phyloP scores from a whole-genome alignment of 2,888 invertebrate species.

The Eucriotettix oculatus region DNA sequence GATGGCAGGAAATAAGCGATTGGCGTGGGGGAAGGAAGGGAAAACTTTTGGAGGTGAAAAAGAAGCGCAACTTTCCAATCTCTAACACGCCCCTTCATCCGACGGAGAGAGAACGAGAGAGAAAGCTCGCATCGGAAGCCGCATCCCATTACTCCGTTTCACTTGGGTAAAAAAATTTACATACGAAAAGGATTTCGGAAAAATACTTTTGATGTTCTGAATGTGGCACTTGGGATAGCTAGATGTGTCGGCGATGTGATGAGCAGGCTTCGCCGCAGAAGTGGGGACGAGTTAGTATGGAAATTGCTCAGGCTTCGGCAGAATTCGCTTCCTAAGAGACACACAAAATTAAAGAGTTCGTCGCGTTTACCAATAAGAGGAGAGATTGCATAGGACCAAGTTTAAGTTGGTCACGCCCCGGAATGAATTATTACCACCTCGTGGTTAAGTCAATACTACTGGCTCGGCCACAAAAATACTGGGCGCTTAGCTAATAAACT shows the following conservation, averaged over 20 bases:
- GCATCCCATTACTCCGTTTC: slow-evolving; percentile 10
- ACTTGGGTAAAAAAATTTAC: slow-evolving; percentile 9
- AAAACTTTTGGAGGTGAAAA: background rate
- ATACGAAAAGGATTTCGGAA: slow-evolving; percentile 12
- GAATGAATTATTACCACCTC: no score
- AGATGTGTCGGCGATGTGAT: slow-evolving; percentile 2
- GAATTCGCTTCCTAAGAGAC: no score
- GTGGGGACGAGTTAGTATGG: no score
- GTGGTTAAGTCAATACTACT: no score
- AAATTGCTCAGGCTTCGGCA: no score
- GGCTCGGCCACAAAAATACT: no score
- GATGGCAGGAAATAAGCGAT: background rate
- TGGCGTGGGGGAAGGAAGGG: slow-evolving; percentile 1
- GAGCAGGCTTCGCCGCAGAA: background rate
- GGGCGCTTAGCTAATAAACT: no score
- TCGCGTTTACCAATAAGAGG: background rate
- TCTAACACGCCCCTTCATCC: background rate
- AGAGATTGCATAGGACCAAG: background rate
- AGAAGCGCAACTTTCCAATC: slow-evolving; percentile 1
- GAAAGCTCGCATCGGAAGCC: slow-evolving; percentile 1
- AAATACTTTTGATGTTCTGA: slow-evolving; percentile 12
- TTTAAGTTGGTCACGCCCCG: no score
- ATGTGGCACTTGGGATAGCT: slow-evolving; percentile 9
- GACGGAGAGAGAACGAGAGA: background rate
- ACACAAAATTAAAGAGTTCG: background rate